phyloP scores from a whole-genome alignment of 1,140 invertebrate genomes.

The Antheraea mylitta region DNA sequence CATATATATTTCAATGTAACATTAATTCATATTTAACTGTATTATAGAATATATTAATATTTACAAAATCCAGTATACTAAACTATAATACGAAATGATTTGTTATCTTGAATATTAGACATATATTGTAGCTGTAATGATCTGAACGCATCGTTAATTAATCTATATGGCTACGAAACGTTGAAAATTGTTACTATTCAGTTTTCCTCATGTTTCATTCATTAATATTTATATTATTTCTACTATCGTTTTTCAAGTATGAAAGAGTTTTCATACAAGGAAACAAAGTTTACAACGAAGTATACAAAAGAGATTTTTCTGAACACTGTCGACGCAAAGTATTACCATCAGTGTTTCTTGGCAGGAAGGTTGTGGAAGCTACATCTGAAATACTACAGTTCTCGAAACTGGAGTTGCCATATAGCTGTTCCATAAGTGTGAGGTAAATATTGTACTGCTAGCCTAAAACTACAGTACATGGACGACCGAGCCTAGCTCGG shows the following conservation, averaged over 20 bases:
- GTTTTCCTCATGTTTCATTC: not conserved
- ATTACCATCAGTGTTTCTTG: constrained; percentile 56
- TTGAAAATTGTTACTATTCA: constrained; percentile 9
- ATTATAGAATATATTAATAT: no score
- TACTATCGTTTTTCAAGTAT: not conserved
- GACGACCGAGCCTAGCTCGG: no score
- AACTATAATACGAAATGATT: not conserved
- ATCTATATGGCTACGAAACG: constrained; percentile 9
- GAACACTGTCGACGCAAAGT: constrained; percentile 56
- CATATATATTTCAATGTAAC: no score
- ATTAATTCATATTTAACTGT: no score
- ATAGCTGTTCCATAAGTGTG: constrained; percentile 59
- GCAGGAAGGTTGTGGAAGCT: constrained; percentile 46
- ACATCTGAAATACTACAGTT: constrained; percentile 55
- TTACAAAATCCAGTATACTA: no score
- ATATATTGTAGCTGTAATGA: not conserved
- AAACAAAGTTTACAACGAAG: not conserved
- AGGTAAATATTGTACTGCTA: constrained; percentile 33
- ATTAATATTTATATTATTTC: not conserved
- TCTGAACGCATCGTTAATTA: not conserved
- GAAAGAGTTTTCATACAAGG: not conserved
- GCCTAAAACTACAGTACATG: no score
- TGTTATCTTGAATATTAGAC: not conserved
- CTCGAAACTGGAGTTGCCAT: constrained; percentile 51
- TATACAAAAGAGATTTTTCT: constrained; percentile 56